Conservation (phyloP, 2,797 vertebrate species). For the Avahi laniger region DNA sequence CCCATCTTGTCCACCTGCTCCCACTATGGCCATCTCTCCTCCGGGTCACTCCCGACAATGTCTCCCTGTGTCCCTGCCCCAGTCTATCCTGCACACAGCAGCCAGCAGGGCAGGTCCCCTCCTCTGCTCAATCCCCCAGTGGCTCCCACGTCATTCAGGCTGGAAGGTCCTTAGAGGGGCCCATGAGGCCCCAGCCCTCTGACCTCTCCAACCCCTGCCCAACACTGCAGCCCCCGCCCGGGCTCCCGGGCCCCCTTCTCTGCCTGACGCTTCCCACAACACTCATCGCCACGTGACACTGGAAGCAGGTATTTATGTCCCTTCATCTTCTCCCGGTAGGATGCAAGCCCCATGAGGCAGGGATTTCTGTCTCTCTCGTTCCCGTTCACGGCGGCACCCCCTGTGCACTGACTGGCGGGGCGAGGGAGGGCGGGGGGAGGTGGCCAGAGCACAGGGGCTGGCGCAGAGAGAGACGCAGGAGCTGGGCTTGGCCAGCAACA, state of each 20-base stretch:
- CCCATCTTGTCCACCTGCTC: neutral
- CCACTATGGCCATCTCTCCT: rapidly evolving
- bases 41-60: rapidly evolving
- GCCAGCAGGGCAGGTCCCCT: neutral
- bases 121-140: neutral
- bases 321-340: neutral
- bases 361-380: neutral
- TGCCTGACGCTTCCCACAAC: neutral
- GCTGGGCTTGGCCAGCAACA: neutral
- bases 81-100: rapidly evolving
- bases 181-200: neutral
- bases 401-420: no score
- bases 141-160: neutral
- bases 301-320: rapidly evolving
- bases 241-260: neutral
- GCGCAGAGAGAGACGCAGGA: neutral
- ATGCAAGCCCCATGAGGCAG: neutral
- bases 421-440: neutral
- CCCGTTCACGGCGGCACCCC: neutral
- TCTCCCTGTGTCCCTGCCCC: rapidly evolving
- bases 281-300: no score
- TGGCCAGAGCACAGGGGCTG: neutral
- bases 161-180: neutral
- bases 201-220: neutral
- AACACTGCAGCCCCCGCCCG: neutral